Evolutionary conservation across 2,113 vertebrate species (phyloP), one percentile per base, ranked within the genome.

Genomic region (Rhegmatorhina hoffmannsi): DNA sequence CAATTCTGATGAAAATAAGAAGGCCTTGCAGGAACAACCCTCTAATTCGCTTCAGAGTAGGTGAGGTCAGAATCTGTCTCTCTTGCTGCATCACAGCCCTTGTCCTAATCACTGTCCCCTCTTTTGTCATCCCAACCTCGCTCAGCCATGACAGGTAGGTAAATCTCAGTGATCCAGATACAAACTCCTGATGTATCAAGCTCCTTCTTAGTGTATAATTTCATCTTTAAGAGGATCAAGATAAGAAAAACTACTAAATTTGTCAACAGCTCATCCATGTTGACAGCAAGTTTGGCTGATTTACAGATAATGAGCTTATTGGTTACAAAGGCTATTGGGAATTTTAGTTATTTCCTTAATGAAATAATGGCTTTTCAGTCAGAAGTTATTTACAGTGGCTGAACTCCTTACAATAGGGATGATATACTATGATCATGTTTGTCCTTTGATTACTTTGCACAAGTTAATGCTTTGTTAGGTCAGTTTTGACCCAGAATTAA

Each of bases 271-370:
- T 90, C 0, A 0, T 89, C 79, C 13, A 5, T 82, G 72, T 68
- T 81, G 85, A 82, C 68, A 80, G 75, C 29, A 80, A 74, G 46
- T 93, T 96, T 88, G 63, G 16, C 60, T 94, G 90, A 96, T 96
- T 92, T 96, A 95, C 53, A 75, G 85, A 78, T 53, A 96, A 66
- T 70, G 52, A 60, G 31, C 40, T 96, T 90, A 96, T 64, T 95
- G 88, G 6, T 28, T 72, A 84, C 90, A 92, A 88, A 92, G 79
- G 50, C 94, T 87, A 90, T 46, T 92, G 93, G 69, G 80, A 96
- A 92, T 96, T 92, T 93, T 64, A 84, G 90, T 82, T 93, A 28
- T 86, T 97, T 93, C 85, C 80, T 38, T 96, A 95, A 97, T 95
- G 83, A 90, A 95, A 97, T 92, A 94, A 90, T n/a, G 5, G 19